Percentiles rank a stretch among this genome's conserved stretches.
Conservation (phyloP, 2,113 vertebrate species). For the Chionomys nivalis region DNA sequence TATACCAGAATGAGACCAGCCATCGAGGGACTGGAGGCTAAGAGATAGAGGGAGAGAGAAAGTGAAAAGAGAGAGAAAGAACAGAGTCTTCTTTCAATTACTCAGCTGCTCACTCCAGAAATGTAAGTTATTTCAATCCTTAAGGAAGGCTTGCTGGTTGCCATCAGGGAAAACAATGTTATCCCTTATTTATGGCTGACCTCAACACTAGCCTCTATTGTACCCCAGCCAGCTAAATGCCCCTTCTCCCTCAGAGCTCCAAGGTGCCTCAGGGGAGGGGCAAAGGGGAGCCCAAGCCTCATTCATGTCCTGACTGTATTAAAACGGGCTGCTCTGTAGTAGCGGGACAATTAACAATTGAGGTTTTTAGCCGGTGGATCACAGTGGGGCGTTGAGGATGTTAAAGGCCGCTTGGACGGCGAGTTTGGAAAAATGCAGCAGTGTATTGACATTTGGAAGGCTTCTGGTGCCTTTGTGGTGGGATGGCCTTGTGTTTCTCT, state of each 20-base stretch:
- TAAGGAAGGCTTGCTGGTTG: slow-evolving; percentile 84
- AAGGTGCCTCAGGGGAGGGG: slow-evolving; percentile 83
- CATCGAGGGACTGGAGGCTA: neutral
- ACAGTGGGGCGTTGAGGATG: slow-evolving; percentile 63
- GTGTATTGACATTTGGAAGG: slow-evolving; percentile 71
- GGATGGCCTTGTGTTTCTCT: slow-evolving; percentile 61
- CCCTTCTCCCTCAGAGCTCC: slow-evolving; percentile 85
- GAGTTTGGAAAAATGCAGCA: slow-evolving; percentile 74
- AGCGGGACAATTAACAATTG: slow-evolving; percentile 87
- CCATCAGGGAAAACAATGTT: slow-evolving; percentile 85
- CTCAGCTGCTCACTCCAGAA: slow-evolving; percentile 82
- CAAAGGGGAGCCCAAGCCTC: slow-evolving; percentile 83
- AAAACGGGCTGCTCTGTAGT: slow-evolving; percentile 82
- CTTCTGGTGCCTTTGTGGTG: slow-evolving; percentile 74
- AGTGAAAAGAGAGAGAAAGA: slow-evolving; percentile 69
- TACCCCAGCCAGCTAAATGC: slow-evolving; percentile 75
- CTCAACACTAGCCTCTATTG: slow-evolving; percentile 86
- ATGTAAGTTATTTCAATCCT: slow-evolving; percentile 89
- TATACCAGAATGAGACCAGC: neutral
- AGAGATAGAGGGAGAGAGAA: neutral
- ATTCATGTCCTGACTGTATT: slow-evolving; percentile 86
- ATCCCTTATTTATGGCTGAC: slow-evolving; percentile 87
- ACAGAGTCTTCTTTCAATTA: slow-evolving; percentile 85
- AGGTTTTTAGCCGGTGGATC: slow-evolving; percentile 83
- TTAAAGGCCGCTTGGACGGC: slow-evolving; percentile 63